phyloP scores from a whole-genome alignment of 2,797 vertebrate genomes.

The Halcyon chelicuti region DNA sequence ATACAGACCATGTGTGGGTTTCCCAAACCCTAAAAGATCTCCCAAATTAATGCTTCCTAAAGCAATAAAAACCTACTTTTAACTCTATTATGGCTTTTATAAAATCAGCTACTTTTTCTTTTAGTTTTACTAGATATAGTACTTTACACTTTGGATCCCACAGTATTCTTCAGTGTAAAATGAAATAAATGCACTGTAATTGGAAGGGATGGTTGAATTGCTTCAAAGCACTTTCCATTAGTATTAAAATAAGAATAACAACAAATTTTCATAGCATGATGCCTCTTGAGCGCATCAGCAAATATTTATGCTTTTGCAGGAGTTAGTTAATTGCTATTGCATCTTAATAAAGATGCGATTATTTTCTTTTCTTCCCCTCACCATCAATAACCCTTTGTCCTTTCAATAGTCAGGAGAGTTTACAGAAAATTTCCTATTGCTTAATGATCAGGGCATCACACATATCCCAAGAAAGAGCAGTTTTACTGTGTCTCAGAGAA shows the following conservation, averaged over 20 bases:
- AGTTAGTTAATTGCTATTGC: not conserved
- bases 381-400: not conserved
- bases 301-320: not conserved
- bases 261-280: not conserved
- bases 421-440: not conserved
- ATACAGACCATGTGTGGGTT: not conserved
- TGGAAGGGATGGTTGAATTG: not conserved
- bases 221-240: not conserved
- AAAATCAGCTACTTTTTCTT: not conserved
- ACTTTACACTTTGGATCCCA: not conserved
- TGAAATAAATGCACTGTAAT: not conserved
- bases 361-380: not conserved
- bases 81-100: not conserved
- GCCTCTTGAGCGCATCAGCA: not conserved
- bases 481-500: not conserved
- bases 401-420: not conserved
- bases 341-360: not conserved
- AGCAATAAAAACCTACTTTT: not conserved
- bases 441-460: not conserved
- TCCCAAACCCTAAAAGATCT: not conserved
- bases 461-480: not conserved
- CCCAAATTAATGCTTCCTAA: not conserved
- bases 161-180: not conserved
- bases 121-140: not conserved
- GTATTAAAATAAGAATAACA: not conserved